Evolutionary conservation across 2,888 invertebrate species (phyloP).

Genomic region (Diarsia mendica): DNA sequence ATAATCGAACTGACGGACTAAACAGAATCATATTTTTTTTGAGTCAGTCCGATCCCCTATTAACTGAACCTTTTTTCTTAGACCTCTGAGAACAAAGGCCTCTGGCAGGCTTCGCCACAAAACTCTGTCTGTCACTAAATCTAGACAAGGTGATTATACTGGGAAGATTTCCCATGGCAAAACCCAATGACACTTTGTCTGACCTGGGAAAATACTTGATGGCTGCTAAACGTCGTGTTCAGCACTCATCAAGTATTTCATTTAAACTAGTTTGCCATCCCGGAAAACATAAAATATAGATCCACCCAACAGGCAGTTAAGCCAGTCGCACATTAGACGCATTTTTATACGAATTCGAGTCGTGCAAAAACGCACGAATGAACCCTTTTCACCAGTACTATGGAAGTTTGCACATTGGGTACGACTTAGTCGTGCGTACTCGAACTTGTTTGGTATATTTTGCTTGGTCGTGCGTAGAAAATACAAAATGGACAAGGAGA

Average conservation of each 20-base stretch:
- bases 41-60: no score
- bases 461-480: conserved; percentile 28
- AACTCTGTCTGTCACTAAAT: no score
- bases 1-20: no score
- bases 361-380: conserved; percentile 27
- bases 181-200: no score
- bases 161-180: no score
- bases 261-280: neutral
- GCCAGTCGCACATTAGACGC: neutral
- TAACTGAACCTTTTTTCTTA: no score
- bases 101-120: neutral
- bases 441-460: conserved; percentile 34
- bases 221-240: no score
- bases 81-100: no score
- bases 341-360: conserved; percentile 28
- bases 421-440: conserved; percentile 30
- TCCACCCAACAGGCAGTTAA: neutral
- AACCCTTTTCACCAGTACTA: conserved; percentile 10
- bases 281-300: neutral
- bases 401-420: conserved; percentile 40
- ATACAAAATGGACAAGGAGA: conserved; percentile 24
- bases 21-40: no score
- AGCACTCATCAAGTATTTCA: no score
- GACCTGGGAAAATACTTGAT: no score
- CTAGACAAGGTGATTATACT: no score